Percentiles rank a stretch among this genome's conserved stretches.
Conservation (phyloP, 2,797 vertebrate genomes). For the Pagetopsis macropterus region DNA sequence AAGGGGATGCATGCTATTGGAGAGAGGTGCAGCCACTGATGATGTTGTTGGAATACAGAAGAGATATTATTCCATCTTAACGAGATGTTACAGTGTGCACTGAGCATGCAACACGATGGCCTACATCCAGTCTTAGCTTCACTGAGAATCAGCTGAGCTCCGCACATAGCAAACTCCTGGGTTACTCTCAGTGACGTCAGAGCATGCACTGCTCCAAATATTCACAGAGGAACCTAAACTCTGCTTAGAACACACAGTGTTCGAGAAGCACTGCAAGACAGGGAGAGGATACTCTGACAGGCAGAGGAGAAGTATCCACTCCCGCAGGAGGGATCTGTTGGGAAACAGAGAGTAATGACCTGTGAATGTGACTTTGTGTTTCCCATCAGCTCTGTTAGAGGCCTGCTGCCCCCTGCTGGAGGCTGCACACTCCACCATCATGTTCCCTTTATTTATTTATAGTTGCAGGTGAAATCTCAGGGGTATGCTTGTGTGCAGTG, state of each 20-base stretch:
- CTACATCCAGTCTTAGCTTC: constrained; percentile 50
- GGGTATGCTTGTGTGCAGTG: no score
- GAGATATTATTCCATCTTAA: not conserved
- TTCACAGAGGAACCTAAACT: constrained; percentile 23
- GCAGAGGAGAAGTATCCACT: no score
- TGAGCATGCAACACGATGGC: constrained; percentile 28
- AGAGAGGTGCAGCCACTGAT: constrained; percentile 17
- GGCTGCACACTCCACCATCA: constrained; percentile 16
- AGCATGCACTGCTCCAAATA: constrained; percentile 25
- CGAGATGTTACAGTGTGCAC: constrained; percentile 1
- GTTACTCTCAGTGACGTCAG: constrained; percentile 46
- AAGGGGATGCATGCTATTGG: constrained; percentile 53
- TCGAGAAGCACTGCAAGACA: constrained; percentile 45
- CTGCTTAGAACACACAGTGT: constrained; percentile 56
- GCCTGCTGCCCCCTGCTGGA: constrained; percentile 81
- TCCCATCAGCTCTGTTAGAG: constrained; percentile 63
- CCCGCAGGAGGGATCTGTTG: constrained; percentile 35
- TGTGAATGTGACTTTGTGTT: constrained; percentile 82
- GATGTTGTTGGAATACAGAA: constrained; percentile 38
- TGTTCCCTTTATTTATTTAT: no score
- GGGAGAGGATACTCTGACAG: no score
- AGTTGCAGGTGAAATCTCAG: no score
- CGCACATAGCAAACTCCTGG: constrained; percentile 54
- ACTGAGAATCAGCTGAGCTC: constrained; percentile 55
- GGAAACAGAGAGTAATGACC: constrained; percentile 83